Evolutionary conservation across 2,113 vertebrate species (phyloP).

Genomic region (Mustelus asterias): DNA sequence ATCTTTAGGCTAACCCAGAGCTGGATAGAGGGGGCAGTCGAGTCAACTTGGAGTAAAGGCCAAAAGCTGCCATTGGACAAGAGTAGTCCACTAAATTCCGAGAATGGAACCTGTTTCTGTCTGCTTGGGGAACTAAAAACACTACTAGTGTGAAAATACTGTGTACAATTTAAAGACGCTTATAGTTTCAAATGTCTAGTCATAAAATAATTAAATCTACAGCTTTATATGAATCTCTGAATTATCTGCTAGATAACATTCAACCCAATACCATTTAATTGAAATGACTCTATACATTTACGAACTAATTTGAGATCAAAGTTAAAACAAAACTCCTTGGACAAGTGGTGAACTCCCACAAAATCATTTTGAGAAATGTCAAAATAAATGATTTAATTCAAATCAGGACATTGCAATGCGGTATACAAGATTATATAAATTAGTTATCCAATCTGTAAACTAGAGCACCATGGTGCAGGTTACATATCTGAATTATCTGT

Average conservation of each 20-base stretch:
- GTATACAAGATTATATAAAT: background rate
- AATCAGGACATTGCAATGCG: background rate
- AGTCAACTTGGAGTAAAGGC: no score
- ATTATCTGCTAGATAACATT: background rate
- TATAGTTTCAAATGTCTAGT: background rate
- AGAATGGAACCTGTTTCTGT: background rate
- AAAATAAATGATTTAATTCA: background rate
- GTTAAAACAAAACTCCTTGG: background rate
- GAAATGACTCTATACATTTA: background rate
- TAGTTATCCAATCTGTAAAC: background rate
- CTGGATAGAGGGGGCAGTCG: background rate
- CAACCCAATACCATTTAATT: background rate
- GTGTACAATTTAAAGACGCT: background rate
- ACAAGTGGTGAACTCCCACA: background rate
- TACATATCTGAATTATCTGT: background rate
- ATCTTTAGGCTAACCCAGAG: background rate
- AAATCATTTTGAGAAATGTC: background rate
- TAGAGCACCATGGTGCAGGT: background rate
- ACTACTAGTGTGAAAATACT: background rate
- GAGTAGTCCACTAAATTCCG: background rate
- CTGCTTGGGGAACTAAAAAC: background rate
- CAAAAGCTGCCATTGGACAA: background rate
- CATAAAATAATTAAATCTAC: background rate
- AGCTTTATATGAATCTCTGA: background rate
- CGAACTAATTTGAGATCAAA: background rate